Conservation (phyloP, 2,797 vertebrate species). For the Bradypodion ventrale region DNA sequence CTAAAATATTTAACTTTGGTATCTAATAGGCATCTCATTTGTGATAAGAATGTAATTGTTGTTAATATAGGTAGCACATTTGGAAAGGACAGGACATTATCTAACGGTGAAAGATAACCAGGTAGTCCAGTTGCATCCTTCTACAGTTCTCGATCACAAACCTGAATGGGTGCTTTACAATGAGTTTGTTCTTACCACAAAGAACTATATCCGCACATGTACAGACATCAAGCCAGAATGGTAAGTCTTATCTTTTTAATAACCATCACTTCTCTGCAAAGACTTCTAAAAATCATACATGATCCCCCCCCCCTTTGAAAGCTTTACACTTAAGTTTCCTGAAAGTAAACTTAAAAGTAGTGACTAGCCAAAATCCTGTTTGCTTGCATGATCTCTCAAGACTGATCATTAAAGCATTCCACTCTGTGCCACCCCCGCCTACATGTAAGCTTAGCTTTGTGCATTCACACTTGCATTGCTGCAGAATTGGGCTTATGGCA, state of each 20-base stretch:
- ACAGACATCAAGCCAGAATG: constrained; percentile 98
- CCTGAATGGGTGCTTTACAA: constrained; percentile 99
- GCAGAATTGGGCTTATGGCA: no score
- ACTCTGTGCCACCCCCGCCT: no score
- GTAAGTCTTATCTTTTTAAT: constrained; percentile 72
- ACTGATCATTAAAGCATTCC: no score
- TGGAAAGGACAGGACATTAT: constrained; percentile 97
- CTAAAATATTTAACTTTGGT: background rate
- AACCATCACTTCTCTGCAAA: no score
- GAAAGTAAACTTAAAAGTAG: background rate
- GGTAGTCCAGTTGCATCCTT: constrained; percentile 97
- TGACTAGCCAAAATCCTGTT: no score
- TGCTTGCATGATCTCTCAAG: no score
- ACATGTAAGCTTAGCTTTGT: no score
- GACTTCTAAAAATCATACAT: no score
- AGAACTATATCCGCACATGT: constrained; percentile 98
- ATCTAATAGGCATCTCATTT: background rate
- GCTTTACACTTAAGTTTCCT: no score
- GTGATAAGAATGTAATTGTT: background rate
- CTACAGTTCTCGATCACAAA: constrained; percentile 97
- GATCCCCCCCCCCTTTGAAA: no score
- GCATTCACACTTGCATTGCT: no score
- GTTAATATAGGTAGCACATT: constrained; percentile 88
- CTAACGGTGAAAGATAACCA: constrained; percentile 99
- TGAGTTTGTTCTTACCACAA: constrained; percentile 98